These are phyloP conservation scores for Priocnemis perturbator DNA, from an alignment of 2,888 invertebrate species.

Conservation along the genomic window DNA sequence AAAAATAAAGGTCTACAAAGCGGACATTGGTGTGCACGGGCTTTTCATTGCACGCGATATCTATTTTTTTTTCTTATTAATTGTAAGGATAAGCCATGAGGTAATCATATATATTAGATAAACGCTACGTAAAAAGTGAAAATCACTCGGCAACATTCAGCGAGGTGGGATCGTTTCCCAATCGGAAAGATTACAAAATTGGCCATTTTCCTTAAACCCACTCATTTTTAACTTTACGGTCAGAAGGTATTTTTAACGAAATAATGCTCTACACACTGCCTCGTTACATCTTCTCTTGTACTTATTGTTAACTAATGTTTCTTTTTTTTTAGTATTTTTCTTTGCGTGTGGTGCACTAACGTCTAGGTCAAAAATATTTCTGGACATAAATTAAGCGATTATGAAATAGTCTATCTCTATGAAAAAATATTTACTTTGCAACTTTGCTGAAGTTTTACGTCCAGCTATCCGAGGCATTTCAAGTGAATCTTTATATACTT, in stretches of 20 bases:
- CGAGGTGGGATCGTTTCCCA: not conserved
- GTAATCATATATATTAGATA: not conserved
- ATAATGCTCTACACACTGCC: too few relatives aligned
- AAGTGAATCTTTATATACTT: too few relatives aligned
- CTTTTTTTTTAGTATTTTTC: not conserved
- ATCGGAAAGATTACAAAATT: not conserved
- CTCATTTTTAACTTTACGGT: too few relatives aligned
- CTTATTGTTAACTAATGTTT: not conserved
- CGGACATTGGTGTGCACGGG: not conserved
- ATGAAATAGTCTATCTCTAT: not conserved
- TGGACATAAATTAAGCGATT: not conserved
- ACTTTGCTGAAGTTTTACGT: not conserved
- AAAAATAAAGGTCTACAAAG: constrained; percentile 1
- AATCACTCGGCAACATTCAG: not conserved
- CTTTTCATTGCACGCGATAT: too few relatives aligned
- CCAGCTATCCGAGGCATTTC: too few relatives aligned
- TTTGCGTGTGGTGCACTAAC: not conserved
- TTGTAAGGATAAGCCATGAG: not conserved
- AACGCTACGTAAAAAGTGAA: not conserved
- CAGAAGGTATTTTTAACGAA: too few relatives aligned
- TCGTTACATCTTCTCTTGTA: too few relatives aligned
- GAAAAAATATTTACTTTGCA: constrained; percentile 9
- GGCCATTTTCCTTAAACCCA: too few relatives aligned
- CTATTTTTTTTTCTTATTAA: too few relatives aligned
- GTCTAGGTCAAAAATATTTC: too few relatives aligned